Evolutionary conservation across 1,140 invertebrate genomes (phyloP).

Genomic region (Neodiprion lecontei): DNA sequence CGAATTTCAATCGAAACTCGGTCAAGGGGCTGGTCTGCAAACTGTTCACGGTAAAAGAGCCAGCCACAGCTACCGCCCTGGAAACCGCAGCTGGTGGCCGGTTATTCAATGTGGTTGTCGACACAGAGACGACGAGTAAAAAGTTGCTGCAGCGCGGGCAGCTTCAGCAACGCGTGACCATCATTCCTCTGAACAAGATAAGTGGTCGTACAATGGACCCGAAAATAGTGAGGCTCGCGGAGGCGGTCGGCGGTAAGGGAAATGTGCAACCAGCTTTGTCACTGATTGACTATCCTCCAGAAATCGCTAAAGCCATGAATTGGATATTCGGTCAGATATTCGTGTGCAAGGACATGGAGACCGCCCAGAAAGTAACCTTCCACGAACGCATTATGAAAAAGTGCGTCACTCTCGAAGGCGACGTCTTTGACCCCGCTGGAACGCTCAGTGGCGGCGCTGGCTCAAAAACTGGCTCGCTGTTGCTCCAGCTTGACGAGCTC

Average conservation of each 20-base stretch:
- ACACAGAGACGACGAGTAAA: constrained; percentile 86
- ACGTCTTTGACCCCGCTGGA: constrained; percentile 89
- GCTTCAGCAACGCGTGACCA: constrained; percentile 79
- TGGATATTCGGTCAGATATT: constrained; percentile 90
- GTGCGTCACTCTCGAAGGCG: constrained; percentile 91
- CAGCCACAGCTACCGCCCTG: constrained; percentile 78
- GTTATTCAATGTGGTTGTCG: constrained; percentile 92
- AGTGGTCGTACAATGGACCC: constrained; percentile 67
- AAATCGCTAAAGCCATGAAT: constrained; percentile 80
- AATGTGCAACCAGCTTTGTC: constrained; percentile 86
- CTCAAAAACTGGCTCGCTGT: constrained; percentile 60
- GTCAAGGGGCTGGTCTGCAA: constrained; percentile 83
- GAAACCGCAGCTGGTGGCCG: constrained; percentile 84
- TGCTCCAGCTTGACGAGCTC: constrained; percentile 59
- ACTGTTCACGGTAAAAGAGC: constrained; percentile 77
- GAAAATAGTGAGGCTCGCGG: constrained; percentile 70
- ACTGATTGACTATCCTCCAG: constrained; percentile 78
- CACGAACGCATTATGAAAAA: constrained; percentile 76
- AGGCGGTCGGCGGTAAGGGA: constrained; percentile 77
- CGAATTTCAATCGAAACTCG: constrained; percentile 77
- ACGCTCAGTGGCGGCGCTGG: constrained; percentile 84
- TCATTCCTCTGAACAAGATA: constrained; percentile 95
- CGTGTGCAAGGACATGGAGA: constrained; percentile 82
- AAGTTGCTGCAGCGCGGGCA: constrained; percentile 83
- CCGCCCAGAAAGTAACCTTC: constrained; percentile 83